A percentile compares a stretch with the other conserved stretches of the same genome.
phyloP scores from a whole-genome alignment of 2,113 vertebrate genomes.

The Onychorhynchus coronatus region DNA sequence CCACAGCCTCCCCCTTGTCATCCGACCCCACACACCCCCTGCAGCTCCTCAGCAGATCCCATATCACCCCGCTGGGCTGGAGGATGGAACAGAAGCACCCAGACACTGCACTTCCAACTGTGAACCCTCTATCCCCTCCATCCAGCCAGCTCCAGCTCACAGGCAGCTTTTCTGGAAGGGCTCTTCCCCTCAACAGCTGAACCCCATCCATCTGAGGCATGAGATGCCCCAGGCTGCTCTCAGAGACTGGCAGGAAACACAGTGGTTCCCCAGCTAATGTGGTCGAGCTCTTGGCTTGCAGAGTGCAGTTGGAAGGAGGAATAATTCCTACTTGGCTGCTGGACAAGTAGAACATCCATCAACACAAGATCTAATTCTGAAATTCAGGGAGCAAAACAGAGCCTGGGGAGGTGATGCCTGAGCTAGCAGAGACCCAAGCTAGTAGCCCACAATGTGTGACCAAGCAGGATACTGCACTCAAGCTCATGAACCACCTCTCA shows the following conservation, averaged over 20 bases:
- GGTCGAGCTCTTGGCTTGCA: slow-evolving; percentile 45
- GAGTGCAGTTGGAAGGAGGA: slow-evolving; percentile 10
- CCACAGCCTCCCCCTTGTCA: neutral
- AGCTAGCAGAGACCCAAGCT: neutral
- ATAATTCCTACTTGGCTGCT: slow-evolving; percentile 37
- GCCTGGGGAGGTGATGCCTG: neutral
- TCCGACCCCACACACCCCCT: neutral
- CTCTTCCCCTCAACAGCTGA: slow-evolving; percentile 45
- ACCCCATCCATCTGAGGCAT: slow-evolving; percentile 17
- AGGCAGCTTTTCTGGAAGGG: slow-evolving; percentile 22
- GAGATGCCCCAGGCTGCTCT: slow-evolving; percentile 51
- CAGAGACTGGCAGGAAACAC: slow-evolving; percentile 31
- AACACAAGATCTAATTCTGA: slow-evolving; percentile 5
- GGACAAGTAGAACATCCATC: slow-evolving; percentile 45
- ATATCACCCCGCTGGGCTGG: neutral
- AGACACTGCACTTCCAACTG: neutral
- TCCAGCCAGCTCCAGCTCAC: neutral
- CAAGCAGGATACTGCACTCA: neutral
- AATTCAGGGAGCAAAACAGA: slow-evolving; percentile 43
- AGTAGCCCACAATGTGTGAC: neutral
- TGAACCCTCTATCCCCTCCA: neutral
- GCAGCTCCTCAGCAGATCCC: slow-evolving; percentile 11
- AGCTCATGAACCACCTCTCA: neutral
- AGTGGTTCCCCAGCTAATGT: slow-evolving; percentile 34
- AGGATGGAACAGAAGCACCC: neutral